Evolutionary conservation across 2,888 invertebrate species (phyloP).

Genomic region (Scaptomyza tumidula): DNA sequence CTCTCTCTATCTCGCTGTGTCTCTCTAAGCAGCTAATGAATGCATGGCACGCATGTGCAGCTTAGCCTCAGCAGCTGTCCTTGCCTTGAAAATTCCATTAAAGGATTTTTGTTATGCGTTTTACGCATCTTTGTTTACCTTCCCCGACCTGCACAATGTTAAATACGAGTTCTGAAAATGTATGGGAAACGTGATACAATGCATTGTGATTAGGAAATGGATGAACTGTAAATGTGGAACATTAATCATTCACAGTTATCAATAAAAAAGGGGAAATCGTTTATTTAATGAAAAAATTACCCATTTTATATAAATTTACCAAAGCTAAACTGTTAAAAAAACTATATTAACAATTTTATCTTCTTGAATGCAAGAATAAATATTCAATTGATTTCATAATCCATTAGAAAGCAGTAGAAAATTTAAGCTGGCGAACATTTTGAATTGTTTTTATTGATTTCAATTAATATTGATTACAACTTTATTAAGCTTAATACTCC

Average conservation of each 20-base stretch:
- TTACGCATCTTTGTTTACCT: constrained; percentile 47
- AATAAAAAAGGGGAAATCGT: neutral
- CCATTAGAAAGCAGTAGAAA: neutral
- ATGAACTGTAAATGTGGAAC: neutral
- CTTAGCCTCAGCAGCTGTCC: constrained; percentile 49
- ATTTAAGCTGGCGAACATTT: constrained; percentile 7
- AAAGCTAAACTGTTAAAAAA: no score
- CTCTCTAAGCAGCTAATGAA: constrained; percentile 7
- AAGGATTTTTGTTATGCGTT: constrained; percentile 27
- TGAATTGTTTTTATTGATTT: constrained; percentile 3
- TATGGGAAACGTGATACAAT: neutral
- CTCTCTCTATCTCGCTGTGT: neutral
- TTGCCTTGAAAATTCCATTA: constrained; percentile 29
- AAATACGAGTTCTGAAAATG: neutral
- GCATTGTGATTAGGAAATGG: neutral
- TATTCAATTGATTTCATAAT: constrained; percentile 5
- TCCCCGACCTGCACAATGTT: constrained; percentile 56
- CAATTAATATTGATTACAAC: constrained; percentile 16
- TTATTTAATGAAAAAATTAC: neutral
- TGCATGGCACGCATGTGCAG: constrained; percentile 60
- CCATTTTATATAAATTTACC: neutral
- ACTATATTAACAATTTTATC: no score
- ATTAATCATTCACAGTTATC: neutral
- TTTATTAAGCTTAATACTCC: neutral
- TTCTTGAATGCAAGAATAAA: neutral